Conservation (phyloP, 2,888 invertebrate species). For the Bhutanitis thaidina region DNA sequence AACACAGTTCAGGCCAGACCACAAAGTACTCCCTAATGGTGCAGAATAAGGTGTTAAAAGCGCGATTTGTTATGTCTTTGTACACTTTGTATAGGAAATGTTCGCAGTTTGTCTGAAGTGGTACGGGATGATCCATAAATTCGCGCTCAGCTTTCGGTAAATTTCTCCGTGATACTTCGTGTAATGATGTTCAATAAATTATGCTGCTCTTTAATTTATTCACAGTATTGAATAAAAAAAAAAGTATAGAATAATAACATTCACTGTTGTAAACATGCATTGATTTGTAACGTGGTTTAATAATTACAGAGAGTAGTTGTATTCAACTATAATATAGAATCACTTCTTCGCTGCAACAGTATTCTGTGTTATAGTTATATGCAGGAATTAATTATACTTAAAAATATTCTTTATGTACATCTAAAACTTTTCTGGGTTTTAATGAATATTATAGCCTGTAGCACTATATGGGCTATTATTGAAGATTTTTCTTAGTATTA, state of each 20-base stretch:
- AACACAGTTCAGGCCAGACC: slow-evolving; percentile 17
- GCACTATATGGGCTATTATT: no score
- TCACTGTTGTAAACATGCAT: neutral
- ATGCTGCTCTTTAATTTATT: no score
- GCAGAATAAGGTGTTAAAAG: slow-evolving; percentile 42
- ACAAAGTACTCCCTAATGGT: slow-evolving; percentile 26
- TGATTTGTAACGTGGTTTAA: slow-evolving; percentile 13
- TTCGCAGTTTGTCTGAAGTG: slow-evolving; percentile 17
- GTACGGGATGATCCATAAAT: slow-evolving; percentile 9
- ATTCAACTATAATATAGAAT: no score
- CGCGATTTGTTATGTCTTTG: slow-evolving; percentile 48
- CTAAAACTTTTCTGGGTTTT: no score
- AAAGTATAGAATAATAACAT: no score
- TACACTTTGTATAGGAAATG: slow-evolving; percentile 34
- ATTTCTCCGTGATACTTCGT: neutral
- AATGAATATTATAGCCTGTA: no score
- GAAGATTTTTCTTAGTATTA: no score
- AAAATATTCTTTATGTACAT: no score
- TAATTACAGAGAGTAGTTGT: neutral
- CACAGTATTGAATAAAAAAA: no score
- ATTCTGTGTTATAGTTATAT: no score
- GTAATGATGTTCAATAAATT: neutral
- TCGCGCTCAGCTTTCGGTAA: neutral
- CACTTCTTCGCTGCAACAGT: no score
- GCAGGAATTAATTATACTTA: no score